A percentile compares a stretch with the other conserved stretches of the same genome.
phyloP scores from a whole-genome alignment of 2,797 vertebrate genomes.

The Pseudochirops cupreus region DNA sequence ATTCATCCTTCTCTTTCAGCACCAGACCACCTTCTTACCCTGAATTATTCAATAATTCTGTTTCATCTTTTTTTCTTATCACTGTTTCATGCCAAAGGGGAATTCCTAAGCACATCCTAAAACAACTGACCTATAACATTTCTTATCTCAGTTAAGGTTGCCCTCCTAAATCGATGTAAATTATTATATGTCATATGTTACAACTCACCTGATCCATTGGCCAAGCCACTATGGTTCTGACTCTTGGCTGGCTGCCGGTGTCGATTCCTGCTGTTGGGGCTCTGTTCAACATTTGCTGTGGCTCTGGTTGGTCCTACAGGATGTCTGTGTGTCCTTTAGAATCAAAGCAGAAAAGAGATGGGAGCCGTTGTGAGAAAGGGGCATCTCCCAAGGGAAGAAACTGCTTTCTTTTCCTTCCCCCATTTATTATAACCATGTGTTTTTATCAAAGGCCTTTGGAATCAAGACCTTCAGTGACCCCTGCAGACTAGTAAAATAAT shows the following conservation, averaged over 20 bases:
- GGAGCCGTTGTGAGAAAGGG: background rate
- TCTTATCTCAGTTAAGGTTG: background rate
- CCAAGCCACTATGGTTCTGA: slow-evolving; percentile 76
- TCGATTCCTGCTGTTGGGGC: slow-evolving; percentile 76
- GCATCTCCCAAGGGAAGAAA: background rate
- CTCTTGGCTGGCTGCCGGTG: slow-evolving; percentile 85
- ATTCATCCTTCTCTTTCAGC: background rate
- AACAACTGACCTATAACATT: background rate
- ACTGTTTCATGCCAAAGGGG: background rate
- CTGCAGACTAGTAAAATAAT: slow-evolving; percentile 39
- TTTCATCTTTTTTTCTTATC: background rate
- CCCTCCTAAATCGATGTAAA: background rate
- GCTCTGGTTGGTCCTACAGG: slow-evolving; percentile 83
- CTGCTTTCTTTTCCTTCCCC: background rate
- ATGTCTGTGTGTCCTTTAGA: slow-evolving; percentile 86
- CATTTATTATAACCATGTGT: slow-evolving; percentile 59
- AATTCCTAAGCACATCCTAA: background rate
- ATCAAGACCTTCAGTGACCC: slow-evolving; percentile 46
- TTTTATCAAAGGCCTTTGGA: slow-evolving; percentile 15
- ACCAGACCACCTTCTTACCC: background rate
- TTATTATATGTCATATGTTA: background rate
- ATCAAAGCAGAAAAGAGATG: slow-evolving; percentile 61
- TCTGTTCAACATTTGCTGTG: slow-evolving; percentile 82
- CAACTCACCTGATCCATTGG: slow-evolving; percentile 85
- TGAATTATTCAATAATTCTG: background rate